These are phyloP conservation scores for Tenualosa ilisha DNA, from an alignment of 2,797 vertebrate species.

Conservation along the genomic window DNA sequence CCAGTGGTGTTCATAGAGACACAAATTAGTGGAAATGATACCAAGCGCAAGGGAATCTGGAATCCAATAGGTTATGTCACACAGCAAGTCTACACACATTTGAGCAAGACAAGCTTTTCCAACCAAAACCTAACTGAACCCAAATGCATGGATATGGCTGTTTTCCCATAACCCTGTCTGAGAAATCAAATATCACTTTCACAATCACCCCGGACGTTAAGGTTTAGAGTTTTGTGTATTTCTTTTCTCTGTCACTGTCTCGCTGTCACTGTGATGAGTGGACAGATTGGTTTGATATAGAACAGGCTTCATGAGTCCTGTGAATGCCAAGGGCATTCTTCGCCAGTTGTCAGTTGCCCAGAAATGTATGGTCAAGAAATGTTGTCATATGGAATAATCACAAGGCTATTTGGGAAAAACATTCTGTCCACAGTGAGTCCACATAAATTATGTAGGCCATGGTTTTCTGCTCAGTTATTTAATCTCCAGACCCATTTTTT, in stretches of 20 bases:
- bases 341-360: neutral
- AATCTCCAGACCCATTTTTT: neutral
- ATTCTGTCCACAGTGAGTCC: neutral
- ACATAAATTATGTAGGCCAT: neutral
- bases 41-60: neutral
- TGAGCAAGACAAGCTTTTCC: neutral
- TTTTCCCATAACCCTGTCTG: neutral
- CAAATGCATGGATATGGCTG: neutral
- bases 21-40: neutral
- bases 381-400: neutral
- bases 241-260: neutral
- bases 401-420: neutral
- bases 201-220: neutral
- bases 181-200: neutral
- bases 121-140: neutral
- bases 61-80: neutral
- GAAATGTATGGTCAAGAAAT: neutral
- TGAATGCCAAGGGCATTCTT: neutral
- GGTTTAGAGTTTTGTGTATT: neutral
- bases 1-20: neutral
- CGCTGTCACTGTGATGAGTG: neutral
- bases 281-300: neutral
- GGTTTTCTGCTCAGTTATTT: neutral
- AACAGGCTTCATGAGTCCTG: neutral
- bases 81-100: neutral